A percentile compares a stretch with the other conserved stretches of the same genome.
These are phyloP conservation scores for Pelusios castaneus DNA, from an alignment of 2,113 vertebrate genomes.

Conservation along the genomic window DNA sequence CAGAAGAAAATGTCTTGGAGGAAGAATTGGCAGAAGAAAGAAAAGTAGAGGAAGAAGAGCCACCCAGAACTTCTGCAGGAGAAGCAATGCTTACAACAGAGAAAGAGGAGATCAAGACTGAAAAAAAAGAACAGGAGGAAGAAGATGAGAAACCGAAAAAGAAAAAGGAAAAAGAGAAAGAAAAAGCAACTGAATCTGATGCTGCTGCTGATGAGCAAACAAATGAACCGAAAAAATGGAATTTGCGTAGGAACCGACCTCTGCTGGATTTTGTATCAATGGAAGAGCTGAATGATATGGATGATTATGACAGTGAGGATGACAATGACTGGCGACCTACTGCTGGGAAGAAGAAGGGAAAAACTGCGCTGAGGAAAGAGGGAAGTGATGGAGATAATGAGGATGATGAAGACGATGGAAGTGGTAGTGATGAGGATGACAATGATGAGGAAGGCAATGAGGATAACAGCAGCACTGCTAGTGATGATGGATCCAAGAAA, in stretches of 20 bases:
- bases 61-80: constrained; percentile 75
- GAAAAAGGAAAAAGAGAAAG: constrained; percentile 85
- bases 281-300: constrained; percentile 97
- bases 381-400: constrained; percentile 86
- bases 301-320: constrained; percentile 98
- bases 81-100: constrained; percentile 77
- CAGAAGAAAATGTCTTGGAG: constrained; percentile 84
- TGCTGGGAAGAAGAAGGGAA: constrained; percentile 87
- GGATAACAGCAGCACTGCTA: constrained; percentile 84
- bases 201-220: constrained; percentile 82
- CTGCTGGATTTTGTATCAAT: constrained; percentile 95
- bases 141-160: constrained; percentile 79
- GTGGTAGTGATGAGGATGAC: constrained; percentile 83
- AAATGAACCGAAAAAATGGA: constrained; percentile 96
- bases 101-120: constrained; percentile 84
- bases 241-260: constrained; percentile 93
- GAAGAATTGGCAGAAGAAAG: constrained; percentile 78
- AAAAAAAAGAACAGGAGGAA: constrained; percentile 82
- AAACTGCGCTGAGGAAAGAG: constrained; percentile 81
- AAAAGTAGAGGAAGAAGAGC: constrained; percentile 75
- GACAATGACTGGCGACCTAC: constrained; percentile 97
- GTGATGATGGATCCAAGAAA: constrained; percentile 88
- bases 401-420: constrained; percentile 84
- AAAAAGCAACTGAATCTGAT: constrained; percentile 80
- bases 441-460: constrained; percentile 82